Base-by-base conservation (phyloP, 2,888 invertebrate genomes). In the Neoascia interrupta region DNA sequence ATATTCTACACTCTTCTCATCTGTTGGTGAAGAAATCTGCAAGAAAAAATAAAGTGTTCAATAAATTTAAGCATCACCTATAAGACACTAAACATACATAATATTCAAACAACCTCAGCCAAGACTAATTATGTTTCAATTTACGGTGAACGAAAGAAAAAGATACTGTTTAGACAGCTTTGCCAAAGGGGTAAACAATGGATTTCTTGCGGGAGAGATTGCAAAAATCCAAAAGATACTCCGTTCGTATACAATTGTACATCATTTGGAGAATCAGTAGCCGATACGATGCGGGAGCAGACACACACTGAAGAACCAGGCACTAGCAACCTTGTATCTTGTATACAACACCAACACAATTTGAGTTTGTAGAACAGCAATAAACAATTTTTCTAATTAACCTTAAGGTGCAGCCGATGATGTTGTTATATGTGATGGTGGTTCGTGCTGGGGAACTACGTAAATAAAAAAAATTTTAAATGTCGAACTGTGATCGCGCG, bases 311-410 rank as follows among this genome's bases (percentile, higher is more conserved):
- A n/a, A n/a, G n/a, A n/a, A n/a, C n/a, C n/a, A n/a, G n/a, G n/a
- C n/a, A n/a, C n/a, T n/a, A 51, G 21, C 28, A 53, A 36, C 37
- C 53, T 49, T 68, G 43, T 41, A 11, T 5, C 11, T n/a, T 11
- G 28, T 45, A 23, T 36, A 23, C 41, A 6, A 23, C 6, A 1
- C 2, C n/a, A 21, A 16, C 31, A 36, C 41, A 69, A 34, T 60
- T 51, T 41, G 36, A 43, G 36, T 58, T 58, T 51, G 64, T 64
- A 31, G 58, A 73, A 64, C 72, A 51, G 43, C 64, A 51, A 37
- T 64, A 73, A 72, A 72, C 56, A 72, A 36, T 72, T 64, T 73
- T 73, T 64, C 43, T 73, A 73, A 73, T 73, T 73, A 64, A 73
- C 64, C 72, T 43, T 43, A 49, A n/a, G 54, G 36, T 53, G 63